phyloP scores from a whole-genome alignment of 2,888 invertebrate species.

The Tipula confusa region DNA sequence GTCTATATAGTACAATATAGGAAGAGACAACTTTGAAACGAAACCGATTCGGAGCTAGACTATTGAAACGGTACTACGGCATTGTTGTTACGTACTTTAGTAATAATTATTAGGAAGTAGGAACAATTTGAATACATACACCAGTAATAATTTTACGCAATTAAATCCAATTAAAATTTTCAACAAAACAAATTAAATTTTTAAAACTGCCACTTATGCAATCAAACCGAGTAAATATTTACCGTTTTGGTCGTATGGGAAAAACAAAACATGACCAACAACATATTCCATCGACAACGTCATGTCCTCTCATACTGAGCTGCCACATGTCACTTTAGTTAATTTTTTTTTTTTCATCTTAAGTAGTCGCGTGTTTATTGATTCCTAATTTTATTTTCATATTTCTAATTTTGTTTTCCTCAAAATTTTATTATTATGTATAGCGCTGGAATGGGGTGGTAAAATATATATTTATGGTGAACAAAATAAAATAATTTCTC shows the following conservation, averaged over 20 bases:
- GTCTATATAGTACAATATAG: too few species aligned
- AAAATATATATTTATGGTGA: neutral
- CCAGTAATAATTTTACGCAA: too few species aligned
- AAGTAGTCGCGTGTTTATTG: slow-evolving; percentile 25
- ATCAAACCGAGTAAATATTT: neutral
- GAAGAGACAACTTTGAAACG: too few species aligned
- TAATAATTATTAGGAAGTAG: too few species aligned
- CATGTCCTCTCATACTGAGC: neutral
- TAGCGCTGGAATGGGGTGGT: neutral
- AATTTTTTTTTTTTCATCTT: neutral
- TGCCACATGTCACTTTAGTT: neutral
- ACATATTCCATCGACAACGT: neutral
- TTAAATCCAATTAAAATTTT: neutral
- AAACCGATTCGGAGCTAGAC: too few species aligned
- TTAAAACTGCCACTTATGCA: neutral
- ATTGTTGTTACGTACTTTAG: too few species aligned
- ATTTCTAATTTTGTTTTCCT: neutral
- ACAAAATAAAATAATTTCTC: neutral
- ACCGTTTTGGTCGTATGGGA: neutral
- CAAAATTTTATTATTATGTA: too few species aligned
- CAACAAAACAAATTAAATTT: neutral
- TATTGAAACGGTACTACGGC: too few species aligned
- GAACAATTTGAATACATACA: too few species aligned
- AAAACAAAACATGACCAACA: neutral
- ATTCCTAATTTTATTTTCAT: slow-evolving; percentile 25